phyloP scores from a whole-genome alignment of 2,888 invertebrate species.

The Papilio elwesi region DNA sequence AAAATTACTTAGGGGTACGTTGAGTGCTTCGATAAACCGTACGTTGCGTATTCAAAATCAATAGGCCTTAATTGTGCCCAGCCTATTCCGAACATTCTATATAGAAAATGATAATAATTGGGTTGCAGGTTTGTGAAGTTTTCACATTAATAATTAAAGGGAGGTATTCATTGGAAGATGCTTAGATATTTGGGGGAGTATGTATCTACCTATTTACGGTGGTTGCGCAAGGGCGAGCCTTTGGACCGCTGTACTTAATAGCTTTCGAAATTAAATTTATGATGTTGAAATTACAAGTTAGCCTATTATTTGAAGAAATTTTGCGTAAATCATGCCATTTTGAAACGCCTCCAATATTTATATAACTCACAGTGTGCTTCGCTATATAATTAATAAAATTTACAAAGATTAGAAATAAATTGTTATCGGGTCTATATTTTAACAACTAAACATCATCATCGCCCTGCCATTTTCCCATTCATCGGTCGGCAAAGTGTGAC shows the following conservation, averaged over 20 bases:
- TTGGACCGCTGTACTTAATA: constrained; percentile 39
- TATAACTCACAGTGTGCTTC: constrained; percentile 13
- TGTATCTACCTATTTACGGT: constrained; percentile 47
- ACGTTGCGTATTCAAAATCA: constrained; percentile 9
- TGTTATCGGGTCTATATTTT: not conserved
- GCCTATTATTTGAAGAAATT: constrained; percentile 39
- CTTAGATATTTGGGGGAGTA: constrained; percentile 61
- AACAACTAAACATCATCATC: too few species aligned
- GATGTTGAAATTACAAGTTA: constrained; percentile 39
- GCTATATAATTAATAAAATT: not conserved
- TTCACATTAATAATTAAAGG: constrained; percentile 71
- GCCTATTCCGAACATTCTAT: constrained; percentile 15
- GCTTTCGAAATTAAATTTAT: constrained; percentile 39
- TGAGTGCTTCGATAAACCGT: too few species aligned
- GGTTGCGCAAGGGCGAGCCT: constrained; percentile 35
- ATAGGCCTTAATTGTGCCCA: constrained; percentile 10
- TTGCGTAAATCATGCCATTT: constrained; percentile 34
- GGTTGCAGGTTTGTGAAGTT: constrained; percentile 55
- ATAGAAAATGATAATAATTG: constrained; percentile 39
- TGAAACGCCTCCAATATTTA: constrained; percentile 32
- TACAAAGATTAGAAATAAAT: not conserved
- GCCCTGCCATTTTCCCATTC: too few species aligned
- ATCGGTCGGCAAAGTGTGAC: too few species aligned
- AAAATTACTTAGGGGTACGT: too few species aligned
- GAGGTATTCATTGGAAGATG: constrained; percentile 66